Percentiles rank a stretch among this genome's conserved stretches.
phyloP scores from a whole-genome alignment of 2,888 invertebrate species.

The Anticlea derivata region DNA sequence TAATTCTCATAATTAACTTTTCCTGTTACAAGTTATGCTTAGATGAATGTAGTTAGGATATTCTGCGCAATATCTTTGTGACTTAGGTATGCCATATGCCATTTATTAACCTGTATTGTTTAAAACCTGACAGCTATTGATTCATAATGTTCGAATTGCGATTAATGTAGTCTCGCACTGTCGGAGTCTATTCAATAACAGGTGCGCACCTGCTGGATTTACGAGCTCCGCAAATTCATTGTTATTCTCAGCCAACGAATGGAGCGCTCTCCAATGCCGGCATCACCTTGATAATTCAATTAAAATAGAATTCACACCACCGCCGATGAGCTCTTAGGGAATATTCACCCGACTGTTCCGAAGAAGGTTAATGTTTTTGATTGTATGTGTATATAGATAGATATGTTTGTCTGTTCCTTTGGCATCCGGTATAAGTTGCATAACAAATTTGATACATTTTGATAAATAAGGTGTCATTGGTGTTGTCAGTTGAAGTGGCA shows the following conservation, averaged over 20 bases:
- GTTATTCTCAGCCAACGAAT: conserved; percentile 69
- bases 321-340: background rate
- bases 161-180: conserved; percentile 65
- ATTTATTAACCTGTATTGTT: conserved; percentile 25
- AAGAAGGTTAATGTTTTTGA: no score
- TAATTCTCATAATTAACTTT: conserved; percentile 21
- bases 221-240: conserved; percentile 72
- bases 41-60: background rate
- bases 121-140: conserved; percentile 47
- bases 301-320: conserved; percentile 40
- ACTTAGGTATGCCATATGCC: conserved; percentile 3
- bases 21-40: conserved; percentile 8
- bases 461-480: no score
- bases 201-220: conserved; percentile 72
- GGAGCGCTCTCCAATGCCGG: conserved; percentile 57
- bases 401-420: no score
- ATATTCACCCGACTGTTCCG: background rate
- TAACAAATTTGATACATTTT: no score
- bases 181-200: conserved; percentile 69
- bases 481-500: no score
- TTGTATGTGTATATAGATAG: no score
- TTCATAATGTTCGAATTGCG: conserved; percentile 57
- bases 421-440: no score
- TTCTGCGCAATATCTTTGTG: conserved; percentile 3
- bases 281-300: conserved; percentile 44